Conservation (phyloP, 2,888 invertebrate genomes). For the Drosophila meridionalis region DNA sequence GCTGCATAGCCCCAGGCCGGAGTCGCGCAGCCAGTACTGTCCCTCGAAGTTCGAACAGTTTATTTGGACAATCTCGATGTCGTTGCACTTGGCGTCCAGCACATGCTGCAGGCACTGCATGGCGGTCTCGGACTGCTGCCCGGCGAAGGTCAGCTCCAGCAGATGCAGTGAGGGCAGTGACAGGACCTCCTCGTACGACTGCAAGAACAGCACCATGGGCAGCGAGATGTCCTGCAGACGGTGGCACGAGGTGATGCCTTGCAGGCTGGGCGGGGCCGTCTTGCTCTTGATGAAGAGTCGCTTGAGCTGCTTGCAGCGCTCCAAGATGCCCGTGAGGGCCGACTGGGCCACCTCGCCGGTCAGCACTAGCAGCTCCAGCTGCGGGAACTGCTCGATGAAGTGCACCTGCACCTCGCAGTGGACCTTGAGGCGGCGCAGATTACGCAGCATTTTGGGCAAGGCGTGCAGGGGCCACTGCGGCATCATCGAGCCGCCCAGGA, state of each 20-base stretch:
- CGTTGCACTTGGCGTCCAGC: neutral
- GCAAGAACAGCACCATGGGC: slow-evolving; percentile 32
- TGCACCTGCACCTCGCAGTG: slow-evolving; percentile 57
- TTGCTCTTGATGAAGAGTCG: slow-evolving; percentile 35
- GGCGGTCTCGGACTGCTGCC: neutral
- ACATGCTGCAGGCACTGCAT: slow-evolving; percentile 30
- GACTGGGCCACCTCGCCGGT: slow-evolving; percentile 38
- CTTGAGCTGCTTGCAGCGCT: slow-evolving; percentile 44
- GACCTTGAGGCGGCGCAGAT: slow-evolving; percentile 42
- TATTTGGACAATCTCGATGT: slow-evolving; percentile 42
- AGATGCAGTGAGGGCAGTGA: slow-evolving; percentile 20
- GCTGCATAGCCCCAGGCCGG: slow-evolving; percentile 16
- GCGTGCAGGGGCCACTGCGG: slow-evolving; percentile 57
- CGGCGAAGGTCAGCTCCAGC: slow-evolving; percentile 32
- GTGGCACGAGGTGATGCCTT: slow-evolving; percentile 7
- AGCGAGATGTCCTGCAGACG: slow-evolving; percentile 29
- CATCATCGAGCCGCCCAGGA: slow-evolving; percentile 16
- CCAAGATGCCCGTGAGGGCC: slow-evolving; percentile 49
- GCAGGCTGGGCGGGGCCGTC: neutral
- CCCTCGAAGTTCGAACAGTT: slow-evolving; percentile 33
- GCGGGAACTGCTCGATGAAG: slow-evolving; percentile 51
- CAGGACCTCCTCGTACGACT: slow-evolving; percentile 17
- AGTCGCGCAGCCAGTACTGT: slow-evolving; percentile 25
- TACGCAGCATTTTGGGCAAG: slow-evolving; percentile 49
- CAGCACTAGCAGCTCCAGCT: slow-evolving; percentile 40